phyloP scores from a whole-genome alignment of 2,888 invertebrate genomes.

The Lycia hirtaria region DNA sequence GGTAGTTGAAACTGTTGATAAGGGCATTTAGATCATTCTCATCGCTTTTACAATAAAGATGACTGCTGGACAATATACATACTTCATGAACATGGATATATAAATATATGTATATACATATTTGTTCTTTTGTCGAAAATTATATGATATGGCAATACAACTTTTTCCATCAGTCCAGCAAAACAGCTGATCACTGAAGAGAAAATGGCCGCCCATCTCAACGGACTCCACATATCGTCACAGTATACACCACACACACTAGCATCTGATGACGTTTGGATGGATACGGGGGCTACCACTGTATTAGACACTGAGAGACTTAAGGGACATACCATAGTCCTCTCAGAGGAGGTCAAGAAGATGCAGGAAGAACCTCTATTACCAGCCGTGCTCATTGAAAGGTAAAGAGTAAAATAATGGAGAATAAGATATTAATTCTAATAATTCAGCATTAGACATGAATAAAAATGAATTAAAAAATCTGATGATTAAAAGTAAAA shows the following conservation, averaged over 20 bases:
- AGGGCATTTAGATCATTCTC: too few relatives aligned
- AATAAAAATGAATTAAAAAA: too few relatives aligned
- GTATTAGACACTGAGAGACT: conserved; percentile 56
- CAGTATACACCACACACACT: conserved; percentile 70
- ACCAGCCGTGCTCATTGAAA: conserved; percentile 87
- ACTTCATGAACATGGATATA: too few relatives aligned
- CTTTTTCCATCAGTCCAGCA: conserved; percentile 72
- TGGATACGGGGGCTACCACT: conserved; percentile 48
- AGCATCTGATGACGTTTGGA: conserved; percentile 59
- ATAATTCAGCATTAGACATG: background rate
- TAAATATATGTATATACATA: too few relatives aligned
- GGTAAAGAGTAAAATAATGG: conserved; percentile 51
- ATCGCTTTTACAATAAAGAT: too few relatives aligned
- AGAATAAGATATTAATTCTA: background rate
- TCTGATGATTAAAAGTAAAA: too few relatives aligned
- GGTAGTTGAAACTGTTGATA: too few relatives aligned
- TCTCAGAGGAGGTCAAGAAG: conserved; percentile 90
- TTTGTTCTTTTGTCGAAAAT: too few relatives aligned
- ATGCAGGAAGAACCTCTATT: conserved; percentile 87
- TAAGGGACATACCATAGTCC: conserved; percentile 83
- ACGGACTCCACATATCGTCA: conserved; percentile 89
- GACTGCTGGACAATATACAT: too few relatives aligned
- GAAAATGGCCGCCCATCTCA: conserved; percentile 93
- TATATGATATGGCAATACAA: too few relatives aligned
- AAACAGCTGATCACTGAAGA: conserved; percentile 94